Percentiles rank a stretch among this genome's conserved stretches.
These are phyloP conservation scores for Meleagris gallopavo DNA, from an alignment of 2,113 vertebrate species.

Conservation along the genomic window DNA sequence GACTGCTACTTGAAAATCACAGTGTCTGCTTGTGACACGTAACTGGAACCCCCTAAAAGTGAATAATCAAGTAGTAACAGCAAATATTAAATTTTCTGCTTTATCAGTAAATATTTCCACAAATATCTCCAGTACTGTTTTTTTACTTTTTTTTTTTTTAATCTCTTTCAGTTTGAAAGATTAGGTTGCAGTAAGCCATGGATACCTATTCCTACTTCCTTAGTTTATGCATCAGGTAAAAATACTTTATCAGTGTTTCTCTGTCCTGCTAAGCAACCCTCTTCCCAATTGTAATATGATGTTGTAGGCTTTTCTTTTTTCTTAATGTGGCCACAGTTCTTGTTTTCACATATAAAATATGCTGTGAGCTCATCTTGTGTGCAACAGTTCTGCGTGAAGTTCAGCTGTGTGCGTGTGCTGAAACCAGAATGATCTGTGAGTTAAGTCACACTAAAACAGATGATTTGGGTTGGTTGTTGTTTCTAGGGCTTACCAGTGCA, in stretches of 20 bases:
- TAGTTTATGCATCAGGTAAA: constrained; percentile 91
- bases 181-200: constrained; percentile 86
- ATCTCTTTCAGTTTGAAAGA: constrained; percentile 88
- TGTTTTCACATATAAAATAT: neutral
- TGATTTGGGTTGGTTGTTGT: neutral
- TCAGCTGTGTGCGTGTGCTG: neutral
- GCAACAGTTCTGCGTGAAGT: neutral
- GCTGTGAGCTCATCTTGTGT: neutral
- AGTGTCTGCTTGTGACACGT: neutral
- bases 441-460: neutral
- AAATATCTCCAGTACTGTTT: neutral
- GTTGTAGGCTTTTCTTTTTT: neutral
- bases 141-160: neutral
- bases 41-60: neutral
- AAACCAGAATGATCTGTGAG: neutral
- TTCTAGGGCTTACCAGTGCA: neutral
- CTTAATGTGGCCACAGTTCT: neutral
- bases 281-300: neutral
- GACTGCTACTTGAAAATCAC: neutral
- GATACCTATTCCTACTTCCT: constrained; percentile 85
- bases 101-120: neutral
- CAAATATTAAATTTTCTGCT: neutral
- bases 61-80: neutral
- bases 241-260: neutral
- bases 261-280: neutral